Percentiles rank a stretch among this genome's conserved stretches.
Evolutionary conservation across 2,888 invertebrate genomes (phyloP).

Genomic region (Heteropelma amictum): DNA sequence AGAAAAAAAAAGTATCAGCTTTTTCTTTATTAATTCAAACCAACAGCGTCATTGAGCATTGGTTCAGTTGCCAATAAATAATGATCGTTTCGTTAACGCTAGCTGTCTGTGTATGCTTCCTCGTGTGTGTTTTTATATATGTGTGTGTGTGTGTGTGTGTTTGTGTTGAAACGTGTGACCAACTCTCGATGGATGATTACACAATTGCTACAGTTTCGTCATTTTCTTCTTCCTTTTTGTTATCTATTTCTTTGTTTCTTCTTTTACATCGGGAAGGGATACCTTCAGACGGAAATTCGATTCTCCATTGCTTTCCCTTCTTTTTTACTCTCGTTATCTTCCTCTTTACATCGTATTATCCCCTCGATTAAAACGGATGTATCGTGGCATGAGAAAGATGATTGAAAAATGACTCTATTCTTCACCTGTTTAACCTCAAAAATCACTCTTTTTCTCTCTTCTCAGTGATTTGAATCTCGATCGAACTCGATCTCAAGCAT

Average conservation of each 20-base stretch:
- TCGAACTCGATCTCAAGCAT: too few species aligned
- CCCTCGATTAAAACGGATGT: conserved; percentile 6
- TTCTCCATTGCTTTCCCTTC: conserved; percentile 22
- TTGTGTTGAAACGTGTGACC: conserved; percentile 52
- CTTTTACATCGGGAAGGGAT: conserved; percentile 40
- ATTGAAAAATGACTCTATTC: not conserved
- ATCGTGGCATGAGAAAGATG: conserved; percentile 23
- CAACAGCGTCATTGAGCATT: conserved; percentile 69
- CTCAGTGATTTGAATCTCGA: too few species aligned
- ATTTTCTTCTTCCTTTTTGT: conserved; percentile 15
- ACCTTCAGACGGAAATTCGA: conserved; percentile 49
- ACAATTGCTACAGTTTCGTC: conserved; percentile 44
- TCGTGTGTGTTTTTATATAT: too few species aligned
- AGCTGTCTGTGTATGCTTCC: conserved; percentile 47
- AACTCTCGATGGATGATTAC: conserved; percentile 44
- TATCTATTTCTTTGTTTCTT: conserved; percentile 8
- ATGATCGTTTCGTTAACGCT: conserved; percentile 50
- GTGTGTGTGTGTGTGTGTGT: too few species aligned
- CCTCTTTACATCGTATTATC: not conserved
- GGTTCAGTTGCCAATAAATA: conserved; percentile 67
- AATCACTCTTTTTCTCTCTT: too few species aligned
- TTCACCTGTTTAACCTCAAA: too few species aligned
- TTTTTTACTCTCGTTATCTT: conserved; percentile 3
- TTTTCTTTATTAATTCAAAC: conserved; percentile 68
- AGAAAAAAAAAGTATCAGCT: conserved; percentile 53